Evolutionary conservation across 92 coral and sea anemone genomes (phyloP).

Genomic region (Chrysogorgia sp.): DNA sequence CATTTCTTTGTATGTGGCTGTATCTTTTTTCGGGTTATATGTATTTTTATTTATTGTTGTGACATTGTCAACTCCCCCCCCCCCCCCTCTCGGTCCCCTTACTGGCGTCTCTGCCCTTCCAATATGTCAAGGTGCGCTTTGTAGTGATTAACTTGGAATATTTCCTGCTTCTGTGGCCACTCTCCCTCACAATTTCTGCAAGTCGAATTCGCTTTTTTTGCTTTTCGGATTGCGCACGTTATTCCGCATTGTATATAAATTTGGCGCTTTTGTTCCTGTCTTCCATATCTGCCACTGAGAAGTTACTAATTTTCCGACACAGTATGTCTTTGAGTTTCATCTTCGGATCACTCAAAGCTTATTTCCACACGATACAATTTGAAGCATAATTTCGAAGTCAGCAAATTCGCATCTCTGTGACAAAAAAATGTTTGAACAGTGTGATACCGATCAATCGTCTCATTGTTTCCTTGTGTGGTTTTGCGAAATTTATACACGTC

Average conservation of each 20-base stretch:
- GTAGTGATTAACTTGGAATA: no score
- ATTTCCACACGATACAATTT: not conserved
- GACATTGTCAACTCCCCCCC: no score
- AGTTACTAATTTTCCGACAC: not conserved
- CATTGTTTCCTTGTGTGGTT: no score
- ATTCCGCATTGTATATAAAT: not conserved
- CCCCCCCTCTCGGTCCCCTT: no score
- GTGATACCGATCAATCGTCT: not conserved
- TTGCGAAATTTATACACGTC: conserved; percentile 1
- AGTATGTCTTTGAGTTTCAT: conserved; percentile 1
- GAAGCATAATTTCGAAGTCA: not conserved
- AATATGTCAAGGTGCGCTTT: no score
- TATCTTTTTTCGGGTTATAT: no score
- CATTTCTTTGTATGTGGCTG: no score
- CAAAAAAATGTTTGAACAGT: not conserved
- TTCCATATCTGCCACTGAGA: not conserved
- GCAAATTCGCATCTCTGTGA: not conserved
- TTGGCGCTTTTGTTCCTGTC: not conserved
- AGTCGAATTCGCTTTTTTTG: not conserved
- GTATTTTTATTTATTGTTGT: no score
- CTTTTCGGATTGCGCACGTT: not conserved
- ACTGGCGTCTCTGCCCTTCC: no score
- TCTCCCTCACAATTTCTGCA: conserved; percentile 5
- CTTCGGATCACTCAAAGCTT: conserved; percentile 3
- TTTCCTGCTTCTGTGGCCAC: not conserved